These are phyloP conservation scores for Dendrolimus punctatus DNA, from an alignment of 1,140 invertebrate species.

Conservation along the genomic window DNA sequence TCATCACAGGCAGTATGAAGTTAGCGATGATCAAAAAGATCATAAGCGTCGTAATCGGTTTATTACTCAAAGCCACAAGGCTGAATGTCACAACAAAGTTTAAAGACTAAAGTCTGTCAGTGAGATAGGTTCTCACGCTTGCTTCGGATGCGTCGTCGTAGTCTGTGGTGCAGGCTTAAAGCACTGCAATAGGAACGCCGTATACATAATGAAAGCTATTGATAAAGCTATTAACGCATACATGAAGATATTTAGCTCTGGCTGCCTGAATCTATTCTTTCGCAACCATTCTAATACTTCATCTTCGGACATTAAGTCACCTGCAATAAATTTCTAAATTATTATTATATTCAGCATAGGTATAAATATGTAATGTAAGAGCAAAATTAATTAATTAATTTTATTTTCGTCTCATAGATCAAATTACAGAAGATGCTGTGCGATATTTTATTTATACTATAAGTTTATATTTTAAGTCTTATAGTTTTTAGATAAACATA, in stretches of 20 bases:
- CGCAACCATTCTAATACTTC: constrained; percentile 95
- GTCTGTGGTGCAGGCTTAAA: constrained; percentile 79
- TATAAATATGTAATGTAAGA: too few relatives aligned
- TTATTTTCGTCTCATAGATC: too few relatives aligned
- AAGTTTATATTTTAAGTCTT: too few relatives aligned
- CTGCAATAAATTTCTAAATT: constrained; percentile 64
- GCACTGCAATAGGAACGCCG: constrained; percentile 91
- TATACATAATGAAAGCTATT: constrained; percentile 90
- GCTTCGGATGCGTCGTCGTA: constrained; percentile 75
- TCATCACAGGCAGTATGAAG: too few relatives aligned
- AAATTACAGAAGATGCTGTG: too few relatives aligned
- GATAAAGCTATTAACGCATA: constrained; percentile 91
- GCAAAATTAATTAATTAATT: too few relatives aligned
- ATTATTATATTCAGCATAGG: background rate
- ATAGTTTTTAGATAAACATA: too few relatives aligned
- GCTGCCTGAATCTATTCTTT: constrained; percentile 93
- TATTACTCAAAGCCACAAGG: constrained; percentile 9
- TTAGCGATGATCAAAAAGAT: background rate
- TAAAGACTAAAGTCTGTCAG: constrained; percentile 5
- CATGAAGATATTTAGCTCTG: constrained; percentile 96
- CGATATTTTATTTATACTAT: too few relatives aligned
- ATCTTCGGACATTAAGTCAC: constrained; percentile 85
- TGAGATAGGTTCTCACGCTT: constrained; percentile 67
- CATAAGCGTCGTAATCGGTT: constrained; percentile 12
- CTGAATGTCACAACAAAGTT: constrained; percentile 14